Percentiles rank a stretch among this genome's conserved stretches.
Evolutionary conservation across 1,140 invertebrate genomes (phyloP).

Genomic region (Thaumatotibia leucotreta): DNA sequence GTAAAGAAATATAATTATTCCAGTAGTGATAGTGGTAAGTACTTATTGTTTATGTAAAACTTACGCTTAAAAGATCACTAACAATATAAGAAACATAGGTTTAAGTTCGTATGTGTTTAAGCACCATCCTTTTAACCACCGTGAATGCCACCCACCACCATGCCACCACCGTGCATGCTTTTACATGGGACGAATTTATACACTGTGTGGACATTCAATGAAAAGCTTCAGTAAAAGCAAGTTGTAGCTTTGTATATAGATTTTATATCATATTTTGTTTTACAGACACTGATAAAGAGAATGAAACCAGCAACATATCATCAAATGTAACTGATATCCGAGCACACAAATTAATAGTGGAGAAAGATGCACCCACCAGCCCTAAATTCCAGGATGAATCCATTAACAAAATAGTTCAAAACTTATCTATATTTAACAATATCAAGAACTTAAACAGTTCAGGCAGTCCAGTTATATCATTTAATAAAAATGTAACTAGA

Average conservation of each 20-base stretch:
- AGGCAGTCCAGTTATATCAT: background rate
- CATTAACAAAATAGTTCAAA: conserved; percentile 48
- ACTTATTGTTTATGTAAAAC: too few relatives aligned
- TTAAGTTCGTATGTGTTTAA: too few relatives aligned
- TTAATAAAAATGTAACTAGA: conserved; percentile 18
- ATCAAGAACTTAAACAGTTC: conserved; percentile 3
- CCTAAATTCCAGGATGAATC: conserved; percentile 40
- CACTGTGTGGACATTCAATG: background rate
- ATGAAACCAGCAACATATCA: conserved; percentile 26
- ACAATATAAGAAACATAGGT: too few relatives aligned
- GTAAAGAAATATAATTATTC: conserved; percentile 41
- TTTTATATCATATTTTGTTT: conserved; percentile 17
- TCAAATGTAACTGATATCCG: conserved; percentile 42
- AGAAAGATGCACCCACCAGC: conserved; percentile 30
- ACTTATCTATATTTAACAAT: conserved; percentile 37
- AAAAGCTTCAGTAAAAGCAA: background rate
- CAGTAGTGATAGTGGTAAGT: conserved; percentile 41
- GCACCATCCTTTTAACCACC: too few relatives aligned
- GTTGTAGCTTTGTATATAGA: background rate
- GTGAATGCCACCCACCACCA: too few relatives aligned
- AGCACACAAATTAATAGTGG: conserved; percentile 47
- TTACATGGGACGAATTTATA: conserved; percentile 8
- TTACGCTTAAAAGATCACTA: too few relatives aligned
- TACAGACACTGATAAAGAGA: conserved; percentile 63
- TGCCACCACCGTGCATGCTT: too few relatives aligned